Base-by-base conservation (phyloP, 2,797 vertebrate species). In the Diglossa cyanea region DNA sequence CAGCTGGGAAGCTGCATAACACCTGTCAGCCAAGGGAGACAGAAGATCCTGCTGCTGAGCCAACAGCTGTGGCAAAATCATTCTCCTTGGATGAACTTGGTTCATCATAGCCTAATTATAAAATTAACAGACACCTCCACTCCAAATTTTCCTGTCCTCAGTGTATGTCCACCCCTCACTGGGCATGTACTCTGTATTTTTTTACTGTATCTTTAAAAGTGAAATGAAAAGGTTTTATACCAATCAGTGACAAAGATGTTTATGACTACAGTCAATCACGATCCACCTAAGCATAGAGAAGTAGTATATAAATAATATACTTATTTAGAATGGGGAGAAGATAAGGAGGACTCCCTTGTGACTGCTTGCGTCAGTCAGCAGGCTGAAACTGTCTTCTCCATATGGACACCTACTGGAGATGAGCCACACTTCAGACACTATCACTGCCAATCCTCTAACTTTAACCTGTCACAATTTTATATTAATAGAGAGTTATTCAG, bases 131-230 rank as follows among this genome's bases (percentile, higher is more conserved):
- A 61, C 33, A 45, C 6, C 31, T n/a, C 13, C 20, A 14, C 9
- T 17, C 24, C 10, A 39, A 45, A 60, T 19, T 39, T 53, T 39
- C 28, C 24, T 0, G 0, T 7, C 10, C 10, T 20, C 45, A 51
- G 30, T 24, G 15, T 44, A 19, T 0, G 1, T 25, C 28, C 28
- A 20, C 3, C 13, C 45, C 33, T 76, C n/a, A 60, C 39, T 39
- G 24, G n/a, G 9, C 13, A 33, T 8, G 24, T 20, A 19, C 28
- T 68, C 4, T 30, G 7, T 51, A 33, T 24, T 60, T 75, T 75
- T 60, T 60, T 2, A 30, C 19, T 33, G 12, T 33, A 25, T 53
- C 5, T 61, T 61, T 54, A 47, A 53, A 53, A 86, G 7, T 14
- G 17, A 47, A 47, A 53, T 47, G 4, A 39, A 28, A 53, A 13